A percentile compares a stretch with the other conserved stretches of the same genome.
phyloP scores from a whole-genome alignment of 37 sponge, comb jelly and placozoan genomes.

The Agelas oroides region DNA sequence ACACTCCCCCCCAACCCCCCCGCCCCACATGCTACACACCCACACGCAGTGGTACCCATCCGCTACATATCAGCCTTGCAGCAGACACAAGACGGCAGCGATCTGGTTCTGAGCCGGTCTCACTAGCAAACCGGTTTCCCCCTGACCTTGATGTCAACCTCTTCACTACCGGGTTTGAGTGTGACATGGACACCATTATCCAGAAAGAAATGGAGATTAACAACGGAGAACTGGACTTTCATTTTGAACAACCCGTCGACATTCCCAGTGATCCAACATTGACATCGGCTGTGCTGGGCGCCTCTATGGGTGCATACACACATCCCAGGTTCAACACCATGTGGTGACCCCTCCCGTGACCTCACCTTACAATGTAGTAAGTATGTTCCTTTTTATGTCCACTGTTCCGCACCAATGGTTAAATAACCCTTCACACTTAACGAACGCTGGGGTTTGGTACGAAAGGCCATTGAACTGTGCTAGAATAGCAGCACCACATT shows the following conservation, averaged over 20 bases:
- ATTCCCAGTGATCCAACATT: conserved; percentile 55
- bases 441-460: too few relatives aligned
- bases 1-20: not conserved
- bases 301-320: too few relatives aligned
- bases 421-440: too few relatives aligned
- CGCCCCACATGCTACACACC: conserved; percentile 55
- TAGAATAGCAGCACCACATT: too few relatives aligned
- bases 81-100: conserved; percentile 58
- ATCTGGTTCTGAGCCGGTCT: conserved; percentile 71
- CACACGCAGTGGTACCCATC: conserved; percentile 56
- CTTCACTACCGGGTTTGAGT: conserved; percentile 34
- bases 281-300: conserved; percentile 39
- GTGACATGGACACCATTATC: conserved; percentile 63
- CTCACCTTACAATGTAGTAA: too few relatives aligned
- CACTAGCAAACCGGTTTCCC: conserved; percentile 24
- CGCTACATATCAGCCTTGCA: conserved; percentile 64
- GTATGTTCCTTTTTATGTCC: too few relatives aligned
- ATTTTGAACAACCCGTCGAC: conserved; percentile 19
- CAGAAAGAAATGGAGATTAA: conserved; percentile 50
- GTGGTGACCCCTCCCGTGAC: too few relatives aligned
- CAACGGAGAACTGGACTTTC: conserved; percentile 67
- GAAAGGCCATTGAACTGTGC: too few relatives aligned
- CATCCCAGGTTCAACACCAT: too few relatives aligned
- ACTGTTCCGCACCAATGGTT: too few relatives aligned
- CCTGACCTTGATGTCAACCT: conserved; percentile 70